Percentiles rank a stretch among this genome's conserved stretches.
phyloP scores from a whole-genome alignment of 2,797 vertebrate species.

The Melanotaenia parkinsoni region DNA sequence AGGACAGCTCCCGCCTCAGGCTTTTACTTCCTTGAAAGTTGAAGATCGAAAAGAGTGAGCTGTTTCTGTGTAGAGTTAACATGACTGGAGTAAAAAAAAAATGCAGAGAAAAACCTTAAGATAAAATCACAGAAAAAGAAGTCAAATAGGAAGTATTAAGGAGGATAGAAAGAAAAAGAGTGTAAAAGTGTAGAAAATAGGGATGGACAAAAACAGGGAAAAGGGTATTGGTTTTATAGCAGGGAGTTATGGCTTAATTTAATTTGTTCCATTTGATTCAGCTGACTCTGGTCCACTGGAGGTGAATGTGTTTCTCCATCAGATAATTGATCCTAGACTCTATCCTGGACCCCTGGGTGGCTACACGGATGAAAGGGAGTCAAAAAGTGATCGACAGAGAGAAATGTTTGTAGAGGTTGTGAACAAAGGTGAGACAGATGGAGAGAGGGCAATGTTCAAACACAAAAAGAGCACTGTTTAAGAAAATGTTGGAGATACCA shows the following conservation, averaged over 20 bases:
- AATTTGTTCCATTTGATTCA: constrained; percentile 79
- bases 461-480: neutral
- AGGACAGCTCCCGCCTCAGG: constrained; percentile 54
- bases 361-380: constrained; percentile 50
- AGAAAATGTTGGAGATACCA: neutral
- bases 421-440: neutral
- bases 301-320: constrained; percentile 74
- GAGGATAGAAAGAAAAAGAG: constrained; percentile 22
- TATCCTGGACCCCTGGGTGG: constrained; percentile 51
- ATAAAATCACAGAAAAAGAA: constrained; percentile 30
- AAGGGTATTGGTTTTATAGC: constrained; percentile 64
- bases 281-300: constrained; percentile 77
- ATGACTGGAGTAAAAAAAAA: constrained; percentile 48
- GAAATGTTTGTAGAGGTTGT: constrained; percentile 22
- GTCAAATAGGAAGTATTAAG: constrained; percentile 5
- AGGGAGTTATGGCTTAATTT: constrained; percentile 77
- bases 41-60: constrained; percentile 33
- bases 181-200: constrained; percentile 47
- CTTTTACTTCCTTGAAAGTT: constrained; percentile 46
- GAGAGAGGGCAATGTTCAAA: constrained; percentile 18
- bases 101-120: constrained; percentile 18
- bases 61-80: constrained; percentile 43
- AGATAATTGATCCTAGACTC: constrained; percentile 75
- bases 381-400: constrained; percentile 36
- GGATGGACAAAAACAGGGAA: constrained; percentile 23